Percentiles rank a stretch among this genome's conserved stretches.
Evolutionary conservation across 2,113 vertebrate genomes (phyloP).

Genomic region (Pteronura brasiliensis): DNA sequence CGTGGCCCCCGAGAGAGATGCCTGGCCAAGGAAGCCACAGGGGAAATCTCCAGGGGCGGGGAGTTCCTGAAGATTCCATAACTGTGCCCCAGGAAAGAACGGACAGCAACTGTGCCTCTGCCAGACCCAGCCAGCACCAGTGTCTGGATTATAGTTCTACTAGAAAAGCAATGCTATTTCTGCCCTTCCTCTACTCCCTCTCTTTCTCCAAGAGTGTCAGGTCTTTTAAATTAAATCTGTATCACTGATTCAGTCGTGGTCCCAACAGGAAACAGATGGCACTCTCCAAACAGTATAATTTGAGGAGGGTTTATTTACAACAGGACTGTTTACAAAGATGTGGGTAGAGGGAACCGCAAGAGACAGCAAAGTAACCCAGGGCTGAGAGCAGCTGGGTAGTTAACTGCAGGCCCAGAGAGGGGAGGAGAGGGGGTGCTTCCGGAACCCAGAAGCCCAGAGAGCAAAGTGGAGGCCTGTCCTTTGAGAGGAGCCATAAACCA

Average conservation of each 20-base stretch:
- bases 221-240: background rate
- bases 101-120: background rate
- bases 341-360: background rate
- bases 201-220: background rate
- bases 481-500: background rate
- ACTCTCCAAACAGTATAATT: conserved; percentile 23
- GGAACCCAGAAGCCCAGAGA: background rate
- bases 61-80: background rate
- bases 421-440: background rate
- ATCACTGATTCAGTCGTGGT: background rate
- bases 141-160: background rate
- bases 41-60: background rate
- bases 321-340: conserved; percentile 29
- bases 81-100: background rate
- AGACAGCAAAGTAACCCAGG: background rate
- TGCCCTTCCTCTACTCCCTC: background rate
- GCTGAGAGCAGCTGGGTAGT: background rate
- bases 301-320: conserved; percentile 29
- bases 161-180: background rate
- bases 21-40: background rate
- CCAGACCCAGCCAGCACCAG: background rate
- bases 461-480: background rate
- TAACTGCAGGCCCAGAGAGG: background rate
- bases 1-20: background rate
- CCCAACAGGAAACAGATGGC: conserved; percentile 55